Conservation (phyloP, 2,888 invertebrate species). For the Lithosia quadra region DNA sequence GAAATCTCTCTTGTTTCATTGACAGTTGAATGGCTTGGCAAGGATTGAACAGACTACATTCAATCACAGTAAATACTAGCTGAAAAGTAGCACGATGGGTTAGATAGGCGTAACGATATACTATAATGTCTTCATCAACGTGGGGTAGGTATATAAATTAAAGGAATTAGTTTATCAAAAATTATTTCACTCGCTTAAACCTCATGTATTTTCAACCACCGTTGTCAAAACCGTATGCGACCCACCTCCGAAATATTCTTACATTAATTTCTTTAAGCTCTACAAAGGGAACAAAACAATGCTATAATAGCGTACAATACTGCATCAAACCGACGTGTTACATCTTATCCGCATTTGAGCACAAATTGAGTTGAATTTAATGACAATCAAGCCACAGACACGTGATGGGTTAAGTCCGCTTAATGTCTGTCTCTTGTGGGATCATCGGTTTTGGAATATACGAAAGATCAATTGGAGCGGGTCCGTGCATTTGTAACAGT, state of each 20-base stretch:
- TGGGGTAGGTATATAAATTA: background rate
- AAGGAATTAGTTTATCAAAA: background rate
- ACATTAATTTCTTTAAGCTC: slow-evolving; percentile 38
- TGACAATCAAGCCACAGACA: slow-evolving; percentile 66
- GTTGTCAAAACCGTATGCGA: slow-evolving; percentile 29
- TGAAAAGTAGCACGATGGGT: no score
- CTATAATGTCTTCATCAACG: background rate
- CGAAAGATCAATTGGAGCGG: slow-evolving; percentile 17
- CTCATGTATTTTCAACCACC: slow-evolving; percentile 24
- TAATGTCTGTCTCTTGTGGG: slow-evolving; percentile 66
- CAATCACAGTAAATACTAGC: no score
- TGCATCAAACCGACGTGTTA: slow-evolving; percentile 55
- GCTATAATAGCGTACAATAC: slow-evolving; percentile 49
- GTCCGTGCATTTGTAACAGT: background rate
- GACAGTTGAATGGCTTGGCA: no score
- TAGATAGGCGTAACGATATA: background rate
- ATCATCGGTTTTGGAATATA: slow-evolving; percentile 56
- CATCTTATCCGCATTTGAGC: slow-evolving; percentile 58
- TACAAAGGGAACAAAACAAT: slow-evolving; percentile 32
- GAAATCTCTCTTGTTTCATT: no score
- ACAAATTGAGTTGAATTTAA: slow-evolving; percentile 73
- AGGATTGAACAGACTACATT: no score
- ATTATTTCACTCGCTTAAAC: slow-evolving; percentile 30
- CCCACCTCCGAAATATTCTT: slow-evolving; percentile 29
- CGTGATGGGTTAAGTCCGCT: slow-evolving; percentile 64